These are phyloP conservation scores for Sisor rabdophorus DNA, from an alignment of 2,113 vertebrate species.

Conservation along the genomic window DNA sequence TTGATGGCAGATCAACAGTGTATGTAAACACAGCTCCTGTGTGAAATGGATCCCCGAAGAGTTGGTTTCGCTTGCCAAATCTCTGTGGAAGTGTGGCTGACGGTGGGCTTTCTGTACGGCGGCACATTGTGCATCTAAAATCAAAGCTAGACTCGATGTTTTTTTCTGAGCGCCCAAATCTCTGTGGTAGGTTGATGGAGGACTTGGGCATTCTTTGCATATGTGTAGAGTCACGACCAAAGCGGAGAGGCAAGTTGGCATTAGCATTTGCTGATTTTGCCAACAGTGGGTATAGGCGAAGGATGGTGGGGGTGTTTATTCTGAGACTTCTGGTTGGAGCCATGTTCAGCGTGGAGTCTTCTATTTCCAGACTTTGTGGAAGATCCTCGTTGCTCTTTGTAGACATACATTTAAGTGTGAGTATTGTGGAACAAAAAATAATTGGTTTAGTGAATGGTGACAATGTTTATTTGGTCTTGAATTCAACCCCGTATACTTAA, in stretches of 20 bases:
- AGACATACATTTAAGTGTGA: neutral
- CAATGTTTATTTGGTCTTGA: neutral
- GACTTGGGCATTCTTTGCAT: conserved; percentile 38
- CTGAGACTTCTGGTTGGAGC: conserved; percentile 52
- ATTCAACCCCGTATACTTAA: too few species aligned
- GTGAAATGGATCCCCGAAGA: conserved; percentile 45
- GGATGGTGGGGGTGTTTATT: conserved; percentile 53
- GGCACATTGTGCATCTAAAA: conserved; percentile 48
- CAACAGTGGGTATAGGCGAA: conserved; percentile 56
- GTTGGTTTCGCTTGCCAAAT: conserved; percentile 47
- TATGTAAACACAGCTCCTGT: conserved; percentile 32
- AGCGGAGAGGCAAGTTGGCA: conserved; percentile 67
- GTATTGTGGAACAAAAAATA: neutral
- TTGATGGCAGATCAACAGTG: conserved; percentile 7
- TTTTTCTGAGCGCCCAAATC: conserved; percentile 64
- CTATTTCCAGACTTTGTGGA: conserved; percentile 61
- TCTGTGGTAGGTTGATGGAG: conserved; percentile 65
- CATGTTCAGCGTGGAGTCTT: conserved; percentile 50
- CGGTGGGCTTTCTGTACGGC: neutral
- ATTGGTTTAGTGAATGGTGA: neutral
- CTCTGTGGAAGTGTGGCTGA: conserved; percentile 50
- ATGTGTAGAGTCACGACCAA: conserved; percentile 55
- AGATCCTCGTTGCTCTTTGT: conserved; percentile 38
- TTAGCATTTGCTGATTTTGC: conserved; percentile 49
- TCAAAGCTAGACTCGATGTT: neutral